These are phyloP conservation scores for Muraenolepis orangiensis DNA, from an alignment of 2,797 vertebrate species.

Conservation along the genomic window DNA sequence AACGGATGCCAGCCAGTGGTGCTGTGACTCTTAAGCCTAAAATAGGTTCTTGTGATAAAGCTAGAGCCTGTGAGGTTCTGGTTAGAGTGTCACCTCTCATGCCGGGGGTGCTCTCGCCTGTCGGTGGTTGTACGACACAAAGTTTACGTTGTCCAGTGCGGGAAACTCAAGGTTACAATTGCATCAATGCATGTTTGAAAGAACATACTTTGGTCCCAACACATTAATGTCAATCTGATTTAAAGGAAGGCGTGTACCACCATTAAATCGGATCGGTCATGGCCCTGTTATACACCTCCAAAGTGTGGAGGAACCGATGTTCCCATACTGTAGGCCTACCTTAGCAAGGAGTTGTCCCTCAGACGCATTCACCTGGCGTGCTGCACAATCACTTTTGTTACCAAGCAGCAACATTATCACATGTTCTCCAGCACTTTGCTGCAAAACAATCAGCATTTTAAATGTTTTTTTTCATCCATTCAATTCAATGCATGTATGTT, in stretches of 20 bases:
- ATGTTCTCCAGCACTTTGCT: constrained; percentile 77
- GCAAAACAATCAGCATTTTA: constrained; percentile 27
- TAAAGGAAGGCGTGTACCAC: neutral
- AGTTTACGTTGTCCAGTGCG: no score
- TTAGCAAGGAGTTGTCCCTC: constrained; percentile 79
- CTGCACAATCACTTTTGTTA: constrained; percentile 83
- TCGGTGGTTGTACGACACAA: no score
- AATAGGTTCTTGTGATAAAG: no score
- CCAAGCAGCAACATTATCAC: constrained; percentile 82
- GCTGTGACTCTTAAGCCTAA: no score
- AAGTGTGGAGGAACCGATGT: neutral
- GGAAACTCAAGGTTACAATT: no score
- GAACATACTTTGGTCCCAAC: neutral
- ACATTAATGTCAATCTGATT: neutral
- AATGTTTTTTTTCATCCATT: neutral
- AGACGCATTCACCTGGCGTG: constrained; percentile 70
- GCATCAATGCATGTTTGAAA: neutral
- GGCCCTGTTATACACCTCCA: neutral
- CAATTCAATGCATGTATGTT: neutral
- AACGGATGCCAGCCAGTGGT: neutral
- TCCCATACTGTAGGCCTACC: constrained; percentile 69
- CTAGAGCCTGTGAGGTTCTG: no score
- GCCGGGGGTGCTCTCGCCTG: no score
- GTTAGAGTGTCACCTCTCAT: no score
- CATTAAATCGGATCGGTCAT: no score